Percentiles rank a stretch among this genome's conserved stretches.
Evolutionary conservation across 2,888 invertebrate genomes (phyloP).

Genomic region (Calliphora vomitoria): DNA sequence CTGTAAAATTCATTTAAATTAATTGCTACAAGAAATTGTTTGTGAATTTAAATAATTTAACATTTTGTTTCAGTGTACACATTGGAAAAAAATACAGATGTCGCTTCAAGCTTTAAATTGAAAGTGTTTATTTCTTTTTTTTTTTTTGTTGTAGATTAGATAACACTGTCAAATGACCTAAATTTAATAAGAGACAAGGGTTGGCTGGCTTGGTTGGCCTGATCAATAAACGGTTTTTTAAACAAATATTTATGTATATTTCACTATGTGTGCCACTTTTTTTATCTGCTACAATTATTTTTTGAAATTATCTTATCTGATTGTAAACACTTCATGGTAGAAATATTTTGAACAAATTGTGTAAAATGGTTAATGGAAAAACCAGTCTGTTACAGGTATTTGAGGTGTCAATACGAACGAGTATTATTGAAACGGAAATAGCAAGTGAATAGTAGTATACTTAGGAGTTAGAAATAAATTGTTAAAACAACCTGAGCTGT

Average conservation of each 20-base stretch:
- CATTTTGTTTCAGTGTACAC: conserved; percentile 4
- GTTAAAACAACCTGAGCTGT: too few species aligned
- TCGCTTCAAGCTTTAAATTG: conserved; percentile 11
- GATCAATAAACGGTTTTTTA: neutral
- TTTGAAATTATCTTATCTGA: conserved; percentile 21
- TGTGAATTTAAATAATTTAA: neutral
- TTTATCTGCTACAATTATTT: conserved; percentile 10
- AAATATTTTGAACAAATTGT: neutral
- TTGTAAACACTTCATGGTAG: neutral
- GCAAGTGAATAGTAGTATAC: too few species aligned
- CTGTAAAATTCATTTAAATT: conserved; percentile 32
- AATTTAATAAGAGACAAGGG: neutral
- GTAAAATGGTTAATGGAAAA: neutral
- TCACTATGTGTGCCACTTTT: neutral
- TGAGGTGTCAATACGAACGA: neutral
- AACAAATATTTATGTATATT: neutral
- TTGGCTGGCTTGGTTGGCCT: neutral
- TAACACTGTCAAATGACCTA: neutral
- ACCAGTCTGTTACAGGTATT: neutral
- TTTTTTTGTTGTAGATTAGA: conserved; percentile 6
- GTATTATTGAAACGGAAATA: neutral
- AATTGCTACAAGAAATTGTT: conserved; percentile 30
- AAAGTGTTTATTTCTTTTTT: neutral
- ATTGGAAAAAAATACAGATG: neutral
- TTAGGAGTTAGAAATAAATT: too few species aligned